These are phyloP conservation scores for Orthonychiurus folsomi DNA, from an alignment of 2,888 invertebrate species.

Conservation along the genomic window DNA sequence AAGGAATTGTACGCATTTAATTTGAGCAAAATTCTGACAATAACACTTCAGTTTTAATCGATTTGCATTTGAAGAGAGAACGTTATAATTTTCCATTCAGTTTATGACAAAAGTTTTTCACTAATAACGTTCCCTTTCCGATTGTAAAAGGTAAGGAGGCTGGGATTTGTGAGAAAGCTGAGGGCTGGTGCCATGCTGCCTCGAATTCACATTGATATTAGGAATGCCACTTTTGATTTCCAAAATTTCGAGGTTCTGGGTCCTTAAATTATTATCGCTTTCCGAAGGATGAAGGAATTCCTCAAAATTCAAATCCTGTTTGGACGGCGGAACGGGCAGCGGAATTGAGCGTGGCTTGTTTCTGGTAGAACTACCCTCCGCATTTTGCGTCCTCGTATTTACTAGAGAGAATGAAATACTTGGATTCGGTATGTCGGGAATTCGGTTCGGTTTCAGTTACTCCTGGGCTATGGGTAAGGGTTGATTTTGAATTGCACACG, in stretches of 20 bases:
- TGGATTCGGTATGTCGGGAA: background rate
- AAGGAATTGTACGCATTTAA: background rate
- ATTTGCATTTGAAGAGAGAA: background rate
- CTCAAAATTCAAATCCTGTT: background rate
- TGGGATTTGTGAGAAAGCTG: no score
- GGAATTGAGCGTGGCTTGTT: no score
- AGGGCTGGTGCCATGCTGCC: no score
- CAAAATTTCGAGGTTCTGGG: background rate
- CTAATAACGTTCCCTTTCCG: background rate
- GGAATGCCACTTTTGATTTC: background rate
- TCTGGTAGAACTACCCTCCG: no score
- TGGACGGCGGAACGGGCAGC: no score
- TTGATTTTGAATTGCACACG: no score
- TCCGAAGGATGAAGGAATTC: background rate
- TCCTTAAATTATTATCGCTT: background rate
- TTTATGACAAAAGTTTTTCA: background rate
- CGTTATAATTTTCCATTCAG: background rate
- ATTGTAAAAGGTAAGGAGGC: background rate
- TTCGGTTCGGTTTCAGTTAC: background rate
- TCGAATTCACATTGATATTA: no score
- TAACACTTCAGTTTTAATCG: slow-evolving; percentile 1
- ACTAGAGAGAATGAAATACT: no score
- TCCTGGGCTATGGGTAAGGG: no score
- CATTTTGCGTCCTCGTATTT: no score
- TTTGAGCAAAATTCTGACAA: background rate